Conservation (phyloP, 1,140 invertebrate genomes). For the Rhizoglyphus robini region DNA sequence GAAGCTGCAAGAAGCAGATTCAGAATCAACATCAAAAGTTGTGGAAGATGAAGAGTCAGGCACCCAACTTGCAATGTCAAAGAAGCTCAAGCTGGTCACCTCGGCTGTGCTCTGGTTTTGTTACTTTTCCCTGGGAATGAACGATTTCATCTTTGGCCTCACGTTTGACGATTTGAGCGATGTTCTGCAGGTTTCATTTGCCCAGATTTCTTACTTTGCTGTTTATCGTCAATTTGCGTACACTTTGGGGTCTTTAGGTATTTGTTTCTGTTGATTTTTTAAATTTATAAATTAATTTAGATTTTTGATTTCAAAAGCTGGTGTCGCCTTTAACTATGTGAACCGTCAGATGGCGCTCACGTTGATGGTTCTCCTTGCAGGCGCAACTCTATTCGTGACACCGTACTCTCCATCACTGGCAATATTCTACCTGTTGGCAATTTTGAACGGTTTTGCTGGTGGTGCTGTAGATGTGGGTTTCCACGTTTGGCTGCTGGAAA, state of each 20-base stretch:
- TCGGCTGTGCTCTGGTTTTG: conserved; percentile 18
- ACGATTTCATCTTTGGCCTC: conserved; percentile 18
- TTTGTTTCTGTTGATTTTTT: no score
- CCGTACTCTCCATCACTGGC: background rate
- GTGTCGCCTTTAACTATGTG: conserved; percentile 10
- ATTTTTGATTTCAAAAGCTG: no score
- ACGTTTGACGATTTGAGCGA: conserved; percentile 5
- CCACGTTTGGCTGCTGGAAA: conserved; percentile 17
- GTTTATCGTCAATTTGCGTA: conserved; percentile 14
- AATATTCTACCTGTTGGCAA: background rate
- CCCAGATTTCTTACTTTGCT: conserved; percentile 10
- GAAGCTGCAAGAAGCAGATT: no score
- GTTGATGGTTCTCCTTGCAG: background rate
- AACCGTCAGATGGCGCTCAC: conserved; percentile 11
- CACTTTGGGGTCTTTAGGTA: conserved; percentile 15
- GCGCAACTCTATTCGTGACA: background rate
- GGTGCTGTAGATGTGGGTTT: conserved; percentile 19
- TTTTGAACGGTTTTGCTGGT: conserved; percentile 16
- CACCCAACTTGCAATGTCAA: conserved; percentile 13
- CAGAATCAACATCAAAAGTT: no score
- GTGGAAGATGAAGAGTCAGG: no score
- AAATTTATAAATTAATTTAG: no score
- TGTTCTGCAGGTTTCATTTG: background rate
- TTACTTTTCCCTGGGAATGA: conserved; percentile 18
- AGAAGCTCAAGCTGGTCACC: conserved; percentile 13